These are phyloP conservation scores for Battus philenor DNA, from an alignment of 1,140 invertebrate genomes.

Conservation along the genomic window DNA sequence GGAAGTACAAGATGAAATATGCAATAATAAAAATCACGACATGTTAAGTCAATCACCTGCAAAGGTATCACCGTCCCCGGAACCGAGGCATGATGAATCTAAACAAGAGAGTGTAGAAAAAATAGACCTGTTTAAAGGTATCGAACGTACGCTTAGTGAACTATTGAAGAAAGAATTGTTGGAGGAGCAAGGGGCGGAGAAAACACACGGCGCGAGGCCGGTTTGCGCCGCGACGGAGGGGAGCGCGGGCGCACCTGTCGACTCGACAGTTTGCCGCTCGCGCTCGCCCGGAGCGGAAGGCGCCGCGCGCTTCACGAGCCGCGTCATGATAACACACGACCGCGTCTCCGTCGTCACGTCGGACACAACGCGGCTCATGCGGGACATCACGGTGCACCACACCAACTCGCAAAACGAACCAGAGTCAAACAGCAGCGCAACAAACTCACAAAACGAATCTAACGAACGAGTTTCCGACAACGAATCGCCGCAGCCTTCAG, in stretches of 20 bases:
- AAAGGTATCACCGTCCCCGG: slow-evolving; percentile 44
- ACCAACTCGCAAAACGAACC: slow-evolving; percentile 71
- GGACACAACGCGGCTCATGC: slow-evolving; percentile 83
- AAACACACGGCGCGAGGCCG: slow-evolving; percentile 69
- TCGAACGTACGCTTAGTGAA: slow-evolving; percentile 74
- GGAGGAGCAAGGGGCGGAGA: slow-evolving; percentile 63
- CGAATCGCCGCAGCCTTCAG: slow-evolving; percentile 58
- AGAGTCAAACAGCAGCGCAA: slow-evolving; percentile 39
- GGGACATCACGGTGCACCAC: slow-evolving; percentile 77
- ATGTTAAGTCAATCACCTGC: slow-evolving; percentile 24
- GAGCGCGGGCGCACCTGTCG: slow-evolving; percentile 74
- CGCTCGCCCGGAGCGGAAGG: slow-evolving; percentile 71
- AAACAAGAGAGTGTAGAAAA: slow-evolving; percentile 42
- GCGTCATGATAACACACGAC: slow-evolving; percentile 91
- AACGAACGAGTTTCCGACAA: slow-evolving; percentile 63
- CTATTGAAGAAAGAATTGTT: slow-evolving; percentile 75
- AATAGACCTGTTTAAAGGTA: slow-evolving; percentile 75
- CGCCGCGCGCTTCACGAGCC: slow-evolving; percentile 86
- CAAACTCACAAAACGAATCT: slow-evolving; percentile 52
- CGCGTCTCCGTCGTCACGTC: slow-evolving; percentile 83
- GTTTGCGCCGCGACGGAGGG: slow-evolving; percentile 65
- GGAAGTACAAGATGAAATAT: slow-evolving; percentile 37
- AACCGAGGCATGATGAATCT: slow-evolving; percentile 37
- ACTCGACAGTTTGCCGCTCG: slow-evolving; percentile 70
- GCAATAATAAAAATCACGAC: slow-evolving; percentile 30